Percentiles rank a stretch among this genome's conserved stretches.
phyloP scores from a whole-genome alignment of 2,797 vertebrate species.

The Orestias chungarensis region DNA sequence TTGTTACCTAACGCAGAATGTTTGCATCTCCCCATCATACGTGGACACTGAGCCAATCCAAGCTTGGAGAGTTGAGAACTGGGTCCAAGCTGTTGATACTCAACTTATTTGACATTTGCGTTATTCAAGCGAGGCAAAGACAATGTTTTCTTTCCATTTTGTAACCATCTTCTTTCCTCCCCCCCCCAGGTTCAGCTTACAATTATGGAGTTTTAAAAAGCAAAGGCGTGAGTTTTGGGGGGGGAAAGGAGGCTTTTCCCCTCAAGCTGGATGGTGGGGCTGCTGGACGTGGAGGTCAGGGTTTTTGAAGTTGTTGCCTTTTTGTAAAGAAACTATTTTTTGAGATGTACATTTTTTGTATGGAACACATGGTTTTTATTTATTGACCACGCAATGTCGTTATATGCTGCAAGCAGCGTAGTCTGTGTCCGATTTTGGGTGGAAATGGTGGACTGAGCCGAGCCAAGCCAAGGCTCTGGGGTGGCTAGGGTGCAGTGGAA shows the following conservation, averaged over 20 bases:
- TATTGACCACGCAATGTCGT: slow-evolving; percentile 77
- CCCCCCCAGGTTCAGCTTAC: slow-evolving; percentile 83
- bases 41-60: slow-evolving; percentile 17
- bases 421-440: slow-evolving; percentile 49
- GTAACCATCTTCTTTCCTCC: too few relatives aligned
- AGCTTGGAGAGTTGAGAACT: neutral
- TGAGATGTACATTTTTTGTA: slow-evolving; percentile 71
- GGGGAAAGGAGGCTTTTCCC: slow-evolving; percentile 87
- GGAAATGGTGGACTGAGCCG: slow-evolving; percentile 78
- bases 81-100: neutral
- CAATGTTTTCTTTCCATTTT: neutral
- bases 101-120: slow-evolving; percentile 10
- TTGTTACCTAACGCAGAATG: slow-evolving; percentile 47
- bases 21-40: neutral
- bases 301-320: slow-evolving; percentile 71
- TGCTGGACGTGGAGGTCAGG: slow-evolving; percentile 75
- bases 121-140: neutral
- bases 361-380: slow-evolving; percentile 58
- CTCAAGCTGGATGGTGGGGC: slow-evolving; percentile 81
- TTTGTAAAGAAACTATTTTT: slow-evolving; percentile 79
- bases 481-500: slow-evolving; percentile 88
- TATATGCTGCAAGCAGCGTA: slow-evolving; percentile 58
- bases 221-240: slow-evolving; percentile 62
- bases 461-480: slow-evolving; percentile 64
- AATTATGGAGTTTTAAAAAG: slow-evolving; percentile 98